Evolutionary conservation across 1,140 invertebrate genomes (phyloP).

Genomic region (Neoseiulus cucumeris): DNA sequence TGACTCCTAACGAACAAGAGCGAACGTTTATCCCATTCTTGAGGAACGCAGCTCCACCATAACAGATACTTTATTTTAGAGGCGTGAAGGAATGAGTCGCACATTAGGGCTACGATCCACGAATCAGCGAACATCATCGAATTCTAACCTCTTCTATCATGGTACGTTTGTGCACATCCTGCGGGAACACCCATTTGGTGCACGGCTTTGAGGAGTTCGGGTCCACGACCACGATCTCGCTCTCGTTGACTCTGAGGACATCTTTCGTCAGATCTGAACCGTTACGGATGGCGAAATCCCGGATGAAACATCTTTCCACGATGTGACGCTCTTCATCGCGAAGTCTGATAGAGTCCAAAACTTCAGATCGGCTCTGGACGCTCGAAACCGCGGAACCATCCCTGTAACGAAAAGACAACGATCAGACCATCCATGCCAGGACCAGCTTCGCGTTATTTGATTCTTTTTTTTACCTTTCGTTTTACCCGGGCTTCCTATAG

Average conservation of each 20-base stretch:
- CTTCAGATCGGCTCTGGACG: background rate
- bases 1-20: too few species aligned
- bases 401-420: background rate
- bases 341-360: background rate
- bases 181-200: background rate
- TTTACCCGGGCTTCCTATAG: too few species aligned
- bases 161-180: background rate
- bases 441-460: too few species aligned
- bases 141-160: conserved; percentile 6
- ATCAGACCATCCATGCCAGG: too few species aligned
- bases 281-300: background rate
- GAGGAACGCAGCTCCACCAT: too few species aligned
- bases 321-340: conserved; percentile 3
- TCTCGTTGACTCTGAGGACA: background rate
- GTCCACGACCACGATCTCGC: background rate
- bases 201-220: conserved; percentile 2
- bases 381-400: background rate
- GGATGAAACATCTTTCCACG: background rate
- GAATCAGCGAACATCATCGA: too few species aligned
- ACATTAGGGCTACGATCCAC: too few species aligned
- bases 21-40: too few species aligned
- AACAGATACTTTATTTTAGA: too few species aligned
- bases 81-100: too few species aligned
- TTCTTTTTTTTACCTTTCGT: too few species aligned
- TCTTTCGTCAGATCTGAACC: background rate